Base-by-base conservation (phyloP, 2,888 invertebrate genomes). In the Sphaerophoria rueppellii region DNA sequence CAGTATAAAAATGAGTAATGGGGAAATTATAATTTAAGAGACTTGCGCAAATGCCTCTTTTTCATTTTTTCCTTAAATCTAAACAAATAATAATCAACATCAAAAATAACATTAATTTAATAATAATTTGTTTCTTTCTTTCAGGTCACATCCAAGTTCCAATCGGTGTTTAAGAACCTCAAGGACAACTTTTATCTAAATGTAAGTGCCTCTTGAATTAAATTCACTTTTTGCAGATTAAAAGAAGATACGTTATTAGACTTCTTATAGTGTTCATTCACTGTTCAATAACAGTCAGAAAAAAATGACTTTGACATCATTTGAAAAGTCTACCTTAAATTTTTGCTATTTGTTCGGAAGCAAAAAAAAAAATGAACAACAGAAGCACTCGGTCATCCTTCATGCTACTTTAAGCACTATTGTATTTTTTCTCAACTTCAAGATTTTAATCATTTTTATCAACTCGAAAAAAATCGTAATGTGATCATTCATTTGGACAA, bases 101-200 rank as follows among this genome's bases (percentile, higher is more conserved):
- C 2, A 24, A 2, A 24, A 24, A 24, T 24, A 24, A 24, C 14
- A 37, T 58, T 52, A 58, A 71, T 72, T 69, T 43, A 37, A 63
- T 43, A 37, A 63, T 57, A 0, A 12, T 34, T 73, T 40, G 0
- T 71, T 71, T 16, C 6, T 76, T n/a, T 61, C 16, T 52, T 46
- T 0, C 65, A 82, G 82, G 74, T 82, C 82, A 74, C 55, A 78
- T 48, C 58, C 24, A 40, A 24, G 52, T 2, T 24, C 24, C 24
- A 2, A 24, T 24, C 24, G 24, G 24, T 24, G 24, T 24, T 37
- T 34, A 60, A 54, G 54, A 65, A 58, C 14, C 55, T 65, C 69
- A 73, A 34, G 16, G 60, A 2, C 9, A 34, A 24, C 65, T 50
- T 65, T 46, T 52, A 50, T 35, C 24, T 14, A 43, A 76, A 81